Conservation (phyloP, 2,113 vertebrate species). For the Erinaceus europaeus region DNA sequence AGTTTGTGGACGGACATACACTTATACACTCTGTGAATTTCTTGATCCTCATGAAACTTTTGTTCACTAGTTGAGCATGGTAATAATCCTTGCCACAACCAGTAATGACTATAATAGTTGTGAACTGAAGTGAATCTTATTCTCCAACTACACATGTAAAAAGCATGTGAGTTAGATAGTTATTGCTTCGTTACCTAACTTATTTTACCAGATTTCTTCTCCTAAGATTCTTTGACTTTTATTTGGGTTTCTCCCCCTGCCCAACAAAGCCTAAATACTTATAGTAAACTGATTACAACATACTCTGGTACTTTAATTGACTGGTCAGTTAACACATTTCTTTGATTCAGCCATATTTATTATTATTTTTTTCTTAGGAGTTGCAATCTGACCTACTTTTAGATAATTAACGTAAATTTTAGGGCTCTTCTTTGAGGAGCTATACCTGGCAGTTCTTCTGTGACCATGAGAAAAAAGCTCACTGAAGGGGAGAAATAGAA, state of each 20-base stretch:
- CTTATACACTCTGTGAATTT: not conserved
- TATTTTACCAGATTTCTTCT: slow-evolving; percentile 28
- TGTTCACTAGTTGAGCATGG: not conserved
- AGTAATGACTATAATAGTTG: not conserved
- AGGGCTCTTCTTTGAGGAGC: not conserved
- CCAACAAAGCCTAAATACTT: not conserved
- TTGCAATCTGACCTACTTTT: not conserved
- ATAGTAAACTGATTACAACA: not conserved
- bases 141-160: not conserved
- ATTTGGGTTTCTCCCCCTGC: not conserved
- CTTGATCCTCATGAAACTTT: not conserved
- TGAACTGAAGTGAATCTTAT: slow-evolving; percentile 30
- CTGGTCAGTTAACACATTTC: not conserved
- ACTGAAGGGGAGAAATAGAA: not conserved
- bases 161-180: not conserved
- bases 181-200: not conserved
- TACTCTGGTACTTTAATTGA: not conserved
- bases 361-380: slow-evolving; percentile 15
- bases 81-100: not conserved
- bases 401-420: not conserved
- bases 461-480: not conserved
- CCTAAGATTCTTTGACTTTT: slow-evolving; percentile 6
- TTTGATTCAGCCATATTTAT: not conserved
- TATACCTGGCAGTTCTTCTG: not conserved
- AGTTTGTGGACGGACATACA: not conserved